phyloP scores from a whole-genome alignment of 1,140 invertebrate species.

The Procambarus virginalis region DNA sequence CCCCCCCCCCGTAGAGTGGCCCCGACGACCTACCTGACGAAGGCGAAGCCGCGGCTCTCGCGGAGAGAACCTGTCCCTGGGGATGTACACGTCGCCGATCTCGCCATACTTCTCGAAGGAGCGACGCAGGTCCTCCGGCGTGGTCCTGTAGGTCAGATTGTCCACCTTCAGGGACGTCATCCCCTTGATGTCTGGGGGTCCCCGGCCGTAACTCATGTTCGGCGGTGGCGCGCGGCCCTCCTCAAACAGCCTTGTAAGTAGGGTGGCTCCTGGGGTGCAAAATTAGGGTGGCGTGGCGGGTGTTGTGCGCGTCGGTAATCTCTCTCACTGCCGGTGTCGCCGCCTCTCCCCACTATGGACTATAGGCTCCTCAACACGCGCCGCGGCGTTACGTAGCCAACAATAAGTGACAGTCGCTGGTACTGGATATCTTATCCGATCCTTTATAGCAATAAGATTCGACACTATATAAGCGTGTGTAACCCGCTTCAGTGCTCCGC shows the following conservation, averaged over 20 bases:
- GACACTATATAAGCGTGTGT: not conserved
- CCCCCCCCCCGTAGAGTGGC: no score
- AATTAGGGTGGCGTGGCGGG: not conserved
- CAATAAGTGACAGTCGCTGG: not conserved
- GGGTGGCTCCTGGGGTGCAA: not conserved
- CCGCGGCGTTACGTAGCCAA: no score
- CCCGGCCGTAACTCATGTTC: conserved; percentile 79
- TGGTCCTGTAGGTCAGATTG: conserved; percentile 97
- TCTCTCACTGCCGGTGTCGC: not conserved
- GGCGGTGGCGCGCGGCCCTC: not conserved
- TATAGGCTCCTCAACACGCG: not conserved
- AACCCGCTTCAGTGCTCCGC: not conserved
- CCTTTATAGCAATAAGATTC: not conserved
- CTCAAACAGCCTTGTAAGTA: not conserved
- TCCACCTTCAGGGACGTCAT: conserved; percentile 99
- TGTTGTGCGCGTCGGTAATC: not conserved
- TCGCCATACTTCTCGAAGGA: conserved; percentile 98
- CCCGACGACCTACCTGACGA: conserved; percentile 85
- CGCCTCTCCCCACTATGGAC: not conserved
- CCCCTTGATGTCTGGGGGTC: conserved; percentile 94
- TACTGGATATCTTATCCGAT: no score
- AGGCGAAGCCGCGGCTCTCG: conserved; percentile 97
- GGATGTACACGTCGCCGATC: conserved; percentile 98
- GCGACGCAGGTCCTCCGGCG: conserved; percentile 93
- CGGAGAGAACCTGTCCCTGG: conserved; percentile 93